Base-by-base conservation (phyloP, 2,113 vertebrate species). In the Capreolus pygargus region DNA sequence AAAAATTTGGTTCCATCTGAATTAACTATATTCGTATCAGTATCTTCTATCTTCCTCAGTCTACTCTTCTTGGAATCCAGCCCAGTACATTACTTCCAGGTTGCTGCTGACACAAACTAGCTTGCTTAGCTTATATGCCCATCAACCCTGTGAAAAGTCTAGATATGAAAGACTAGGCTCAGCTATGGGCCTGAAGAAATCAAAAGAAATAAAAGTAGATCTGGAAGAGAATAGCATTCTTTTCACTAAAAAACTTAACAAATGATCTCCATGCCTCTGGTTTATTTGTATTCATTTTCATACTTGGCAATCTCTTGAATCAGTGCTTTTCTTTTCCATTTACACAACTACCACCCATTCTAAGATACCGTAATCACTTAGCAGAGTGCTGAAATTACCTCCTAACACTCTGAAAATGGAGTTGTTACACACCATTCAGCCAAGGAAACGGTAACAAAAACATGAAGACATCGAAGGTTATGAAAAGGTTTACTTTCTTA, bases 371-470 rank as follows among this genome's bases (percentile, higher is more conserved):
- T 58, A 83, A 94, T 76, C 25, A 67, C 30, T 33, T 50, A 89
- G 50, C 92, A 1, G 45, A 81, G n/a, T 39, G 54, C 25, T 79
- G 23, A 10, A 78, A 54, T 55, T 92, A 33, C 25, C 60, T 85
- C 45, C 36, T 85, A 93, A 85, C 5, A 19, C 17, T 90, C 52
- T 91, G 76, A 91, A 95, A 90, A 88, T 78, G 14, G 84, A 87
- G 36, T 23, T 92, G 33, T 84, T 95, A 52, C 15, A 70, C 74
- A 97, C 6, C 76, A 90, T 79, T 95, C 89, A 90, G 50, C 30
- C n/a, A 94, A 92, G 27, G 10, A 95, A 88, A 94, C 4, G 92
- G 10, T 67, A 92, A 94, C 76, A 82, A 90, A 93, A 96, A 97
- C 12, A 39, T 23, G 6, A 97, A 95, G 64, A 19, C 33, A 88